Percentiles rank a stretch among this genome's conserved stretches.
phyloP scores from a whole-genome alignment of 2,888 invertebrate genomes.

The Lithodes maja region DNA sequence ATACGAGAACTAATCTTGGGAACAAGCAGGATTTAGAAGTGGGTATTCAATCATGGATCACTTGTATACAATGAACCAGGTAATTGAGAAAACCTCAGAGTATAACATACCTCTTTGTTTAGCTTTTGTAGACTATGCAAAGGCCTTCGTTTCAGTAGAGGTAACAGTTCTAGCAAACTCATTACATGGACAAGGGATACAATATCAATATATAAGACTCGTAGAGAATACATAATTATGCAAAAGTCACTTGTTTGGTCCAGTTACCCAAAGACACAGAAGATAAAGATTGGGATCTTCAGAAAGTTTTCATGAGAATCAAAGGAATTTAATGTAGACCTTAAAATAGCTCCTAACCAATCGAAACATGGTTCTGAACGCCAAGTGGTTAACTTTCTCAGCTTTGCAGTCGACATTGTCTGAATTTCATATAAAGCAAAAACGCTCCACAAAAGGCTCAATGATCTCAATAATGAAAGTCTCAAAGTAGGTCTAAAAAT shows the following conservation, averaged over 20 bases:
- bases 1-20: too few species aligned
- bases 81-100: not conserved
- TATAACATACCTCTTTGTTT: not conserved
- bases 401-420: not conserved
- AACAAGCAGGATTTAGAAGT: too few species aligned
- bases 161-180: not conserved
- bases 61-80: not conserved
- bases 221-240: not conserved
- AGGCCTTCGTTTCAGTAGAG: not conserved
- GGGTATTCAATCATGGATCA: too few species aligned
- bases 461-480: not conserved
- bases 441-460: not conserved
- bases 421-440: not conserved
- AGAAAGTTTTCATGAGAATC: too few species aligned
- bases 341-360: too few species aligned
- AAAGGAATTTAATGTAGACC: too few species aligned
- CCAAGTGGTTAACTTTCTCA: not conserved
- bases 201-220: not conserved
- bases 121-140: not conserved
- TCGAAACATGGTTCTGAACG: not conserved
- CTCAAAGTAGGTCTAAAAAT: not conserved
- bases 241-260: not conserved
- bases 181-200: not conserved
- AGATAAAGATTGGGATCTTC: not conserved
- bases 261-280: not conserved